Evolutionary conservation across 1,140 invertebrate genomes (phyloP).

Genomic region (Sminthurides bifidus): DNA sequence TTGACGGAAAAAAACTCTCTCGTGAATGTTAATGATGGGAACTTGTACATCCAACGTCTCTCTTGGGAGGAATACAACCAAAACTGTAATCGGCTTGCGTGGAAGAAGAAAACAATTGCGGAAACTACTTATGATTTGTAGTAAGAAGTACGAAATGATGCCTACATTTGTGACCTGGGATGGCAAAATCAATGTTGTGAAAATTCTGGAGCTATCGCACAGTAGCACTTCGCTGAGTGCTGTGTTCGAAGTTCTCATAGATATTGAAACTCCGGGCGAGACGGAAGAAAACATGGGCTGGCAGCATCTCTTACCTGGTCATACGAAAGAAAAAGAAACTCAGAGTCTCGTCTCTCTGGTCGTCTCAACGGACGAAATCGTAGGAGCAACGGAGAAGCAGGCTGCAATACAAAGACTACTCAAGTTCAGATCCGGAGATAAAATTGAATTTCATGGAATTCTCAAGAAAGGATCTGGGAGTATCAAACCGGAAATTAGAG

Average conservation of each 20-base stretch:
- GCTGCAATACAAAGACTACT: constrained; percentile 13
- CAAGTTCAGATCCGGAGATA: constrained; percentile 17
- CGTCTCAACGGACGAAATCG: neutral
- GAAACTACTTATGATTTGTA: too few relatives aligned
- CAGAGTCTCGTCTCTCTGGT: neutral
- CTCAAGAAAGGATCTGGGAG: constrained; percentile 9
- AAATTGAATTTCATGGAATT: constrained; percentile 19
- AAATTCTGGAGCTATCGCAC: neutral
- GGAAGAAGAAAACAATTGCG: constrained; percentile 10
- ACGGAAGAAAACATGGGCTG: neutral
- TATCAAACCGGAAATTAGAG: constrained; percentile 9
- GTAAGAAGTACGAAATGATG: too few relatives aligned
- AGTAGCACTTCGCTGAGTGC: neutral
- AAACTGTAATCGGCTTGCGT: constrained; percentile 15
- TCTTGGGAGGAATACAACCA: constrained; percentile 21
- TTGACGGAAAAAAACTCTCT: too few relatives aligned
- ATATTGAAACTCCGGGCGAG: neutral
- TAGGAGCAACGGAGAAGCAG: constrained; percentile 4
- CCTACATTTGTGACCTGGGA: too few relatives aligned
- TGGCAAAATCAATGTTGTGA: neutral
- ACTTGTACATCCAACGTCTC: neutral
- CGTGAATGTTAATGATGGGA: neutral
- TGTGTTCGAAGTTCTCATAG: constrained; percentile 6
- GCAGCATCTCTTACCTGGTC: neutral
- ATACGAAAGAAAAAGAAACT: neutral